Conservation (phyloP, 2,113 vertebrate species). For the Hemiprocne comata region DNA sequence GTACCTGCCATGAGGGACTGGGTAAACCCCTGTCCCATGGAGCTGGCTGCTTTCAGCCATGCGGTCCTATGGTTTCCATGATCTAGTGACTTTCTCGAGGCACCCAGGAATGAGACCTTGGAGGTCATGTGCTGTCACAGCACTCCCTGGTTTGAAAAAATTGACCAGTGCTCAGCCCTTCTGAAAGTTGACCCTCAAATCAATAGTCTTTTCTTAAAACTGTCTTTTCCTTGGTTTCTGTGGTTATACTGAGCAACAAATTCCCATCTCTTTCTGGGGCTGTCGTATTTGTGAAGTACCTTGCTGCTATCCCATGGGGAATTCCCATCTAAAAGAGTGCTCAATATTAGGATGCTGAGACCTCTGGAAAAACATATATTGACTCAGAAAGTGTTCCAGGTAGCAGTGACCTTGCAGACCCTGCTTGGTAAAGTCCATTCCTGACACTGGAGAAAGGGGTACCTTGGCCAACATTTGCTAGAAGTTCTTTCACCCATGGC, state of each 20-base stretch:
- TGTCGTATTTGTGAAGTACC: neutral
- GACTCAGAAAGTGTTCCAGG: neutral
- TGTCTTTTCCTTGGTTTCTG: neutral
- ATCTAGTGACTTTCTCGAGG: neutral
- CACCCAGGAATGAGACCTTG: neutral
- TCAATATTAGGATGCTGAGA: neutral
- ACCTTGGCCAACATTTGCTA: neutral
- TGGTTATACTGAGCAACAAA: neutral
- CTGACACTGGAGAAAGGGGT: neutral
- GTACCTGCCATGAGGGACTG: neutral
- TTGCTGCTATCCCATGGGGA: neutral
- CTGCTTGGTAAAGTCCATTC: neutral
- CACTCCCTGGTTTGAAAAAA: neutral
- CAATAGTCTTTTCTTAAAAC: neutral
- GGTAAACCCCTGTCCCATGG: neutral
- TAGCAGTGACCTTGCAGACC: neutral
- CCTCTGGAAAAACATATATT: neutral
- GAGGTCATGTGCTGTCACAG: neutral
- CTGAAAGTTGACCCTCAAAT: neutral
- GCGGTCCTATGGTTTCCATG: neutral
- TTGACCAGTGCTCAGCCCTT: neutral
- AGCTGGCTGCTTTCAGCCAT: neutral
- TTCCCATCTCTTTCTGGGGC: neutral
- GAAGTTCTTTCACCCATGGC: neutral
- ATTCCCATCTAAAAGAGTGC: neutral